Base-by-base conservation (phyloP, 2,888 invertebrate genomes). In the Eupithecia dodoneata region DNA sequence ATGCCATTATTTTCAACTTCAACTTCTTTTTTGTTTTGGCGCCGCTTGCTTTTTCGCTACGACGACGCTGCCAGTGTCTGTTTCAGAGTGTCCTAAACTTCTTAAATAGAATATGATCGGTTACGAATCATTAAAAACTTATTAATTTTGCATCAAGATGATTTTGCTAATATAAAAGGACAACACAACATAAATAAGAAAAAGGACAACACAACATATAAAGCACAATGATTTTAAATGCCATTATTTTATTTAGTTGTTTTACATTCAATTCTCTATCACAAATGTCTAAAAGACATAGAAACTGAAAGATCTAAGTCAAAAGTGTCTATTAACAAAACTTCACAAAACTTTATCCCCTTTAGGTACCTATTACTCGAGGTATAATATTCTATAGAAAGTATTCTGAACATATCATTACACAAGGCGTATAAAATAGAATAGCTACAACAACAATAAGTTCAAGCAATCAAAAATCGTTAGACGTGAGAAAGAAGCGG, bases 401-500 rank as follows among this genome's bases (percentile, higher is more conserved):
- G 18, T 47, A 74, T 73, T 65, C 55, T 55, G 12, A 75, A 66
- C 47, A 69, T 49, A 75, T 76, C 66, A 80, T 76, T 76, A 77
- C 72, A 44, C 52, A 55, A 72, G 18, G 71, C 69, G 77, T 75
- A 79, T 79, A 75, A 73, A 78, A 80, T 77, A 81, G 78, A 81
- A 84, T 82, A 84, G 84, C 81, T 81, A 83, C 78, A 85, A 87
- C 86, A 87, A 87, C 86, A 89, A 78, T 82, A 89, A 85, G 83
- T 86, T 84, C 83, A 83, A 81, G 82, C 84, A 85, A 84, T 86
- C 81, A 85, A 85, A 86, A 86, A 86, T 85, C 86, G 85, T 87
- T 87, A 88, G 85, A 91, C 90, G 91, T 91, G 92, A 91, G 92
- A 93, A 92, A 90, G 86, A 87, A 88, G 86, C 87, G 86, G 87